A percentile compares a stretch with the other conserved stretches of the same genome.
These are phyloP conservation scores for Gastrophryne carolinensis DNA, from an alignment of 2,797 vertebrate species.

Conservation along the genomic window DNA sequence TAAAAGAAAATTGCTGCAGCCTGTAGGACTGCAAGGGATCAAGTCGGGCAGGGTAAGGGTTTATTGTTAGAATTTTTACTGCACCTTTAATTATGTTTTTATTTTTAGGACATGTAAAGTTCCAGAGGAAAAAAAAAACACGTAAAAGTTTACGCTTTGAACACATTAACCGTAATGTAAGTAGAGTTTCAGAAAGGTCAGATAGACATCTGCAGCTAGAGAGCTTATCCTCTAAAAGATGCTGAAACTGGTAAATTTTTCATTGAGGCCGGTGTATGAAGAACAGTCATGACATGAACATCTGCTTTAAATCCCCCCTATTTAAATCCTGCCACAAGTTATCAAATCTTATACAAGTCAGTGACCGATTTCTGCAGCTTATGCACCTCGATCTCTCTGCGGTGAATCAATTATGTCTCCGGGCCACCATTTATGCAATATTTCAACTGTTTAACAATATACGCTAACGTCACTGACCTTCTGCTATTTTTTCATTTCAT, in stretches of 20 bases:
- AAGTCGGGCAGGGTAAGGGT: no score
- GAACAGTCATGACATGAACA: constrained; percentile 16
- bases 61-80: no score
- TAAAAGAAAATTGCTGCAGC: no score
- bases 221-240: not conserved
- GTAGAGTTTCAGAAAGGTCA: not conserved
- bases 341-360: constrained; percentile 10
- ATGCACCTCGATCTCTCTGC: not conserved
- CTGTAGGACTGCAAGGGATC: no score
- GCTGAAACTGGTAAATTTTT: constrained; percentile 13
- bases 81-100: no score
- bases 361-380: not conserved
- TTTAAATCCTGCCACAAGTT: constrained; percentile 26
- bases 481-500: no score
- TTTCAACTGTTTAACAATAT: constrained; percentile 5
- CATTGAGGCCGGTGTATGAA: constrained; percentile 22
- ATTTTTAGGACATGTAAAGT: no score
- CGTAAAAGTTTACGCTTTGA: no score
- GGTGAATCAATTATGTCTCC: constrained; percentile 28
- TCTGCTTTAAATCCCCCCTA: constrained; percentile 35
- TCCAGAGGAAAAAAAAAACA: no score
- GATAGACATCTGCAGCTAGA: not conserved
- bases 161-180: no score
- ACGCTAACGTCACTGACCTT: no score
- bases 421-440: constrained; percentile 5